Evolutionary conservation across 2,888 invertebrate genomes (phyloP), one percentile per base, ranked within the genome.

Genomic region (Apamea crenata): DNA sequence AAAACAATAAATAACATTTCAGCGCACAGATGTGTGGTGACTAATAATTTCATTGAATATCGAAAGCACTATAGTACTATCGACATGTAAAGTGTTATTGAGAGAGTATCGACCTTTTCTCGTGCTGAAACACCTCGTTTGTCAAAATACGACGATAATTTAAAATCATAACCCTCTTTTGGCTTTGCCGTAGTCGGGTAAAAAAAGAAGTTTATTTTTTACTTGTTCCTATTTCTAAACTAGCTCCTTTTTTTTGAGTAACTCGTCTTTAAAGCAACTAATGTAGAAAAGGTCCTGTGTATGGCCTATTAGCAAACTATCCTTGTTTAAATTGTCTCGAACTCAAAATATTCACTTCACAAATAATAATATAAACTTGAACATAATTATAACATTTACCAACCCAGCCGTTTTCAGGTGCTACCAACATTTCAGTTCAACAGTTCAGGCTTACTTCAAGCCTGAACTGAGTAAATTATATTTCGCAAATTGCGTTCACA

Each of bases 401-500:
- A 32, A 70, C 61, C 32, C 5, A 44, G 44, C 12, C 12, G 1
- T 14, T 18, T 53, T 25, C 29, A 76, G 1, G 21, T 67, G 14
- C n/a, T 44, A 0, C 61, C n/a, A 68, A 61, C 25, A n/a, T n/a
- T n/a, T n/a, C n/a, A n/a, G n/a, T n/a, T n/a, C n/a, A n/a, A n/a
- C n/a, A n/a, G n/a, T n/a, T n/a, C n/a, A n/a, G n/a, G n/a, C n/a
- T 18, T 61, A 61, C 25, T 73, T 56, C n/a, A 66, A 25, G 1
- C 44, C 29, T 5, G 7, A 67, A 71, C 47, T 32, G 7, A 59
- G 5, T 10, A 59, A 53, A 80, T 68, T 75, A 76, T 59, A 63
- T 47, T 77, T 47, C 40, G 0, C 47, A 77, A 63, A 80, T 80
- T 68, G 16, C 67, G 71, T 80, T 84, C 74, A 61, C 63, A 69